Evolutionary conservation across 2,797 vertebrate species (phyloP).

Genomic region (Lophotriccus pileatus): DNA sequence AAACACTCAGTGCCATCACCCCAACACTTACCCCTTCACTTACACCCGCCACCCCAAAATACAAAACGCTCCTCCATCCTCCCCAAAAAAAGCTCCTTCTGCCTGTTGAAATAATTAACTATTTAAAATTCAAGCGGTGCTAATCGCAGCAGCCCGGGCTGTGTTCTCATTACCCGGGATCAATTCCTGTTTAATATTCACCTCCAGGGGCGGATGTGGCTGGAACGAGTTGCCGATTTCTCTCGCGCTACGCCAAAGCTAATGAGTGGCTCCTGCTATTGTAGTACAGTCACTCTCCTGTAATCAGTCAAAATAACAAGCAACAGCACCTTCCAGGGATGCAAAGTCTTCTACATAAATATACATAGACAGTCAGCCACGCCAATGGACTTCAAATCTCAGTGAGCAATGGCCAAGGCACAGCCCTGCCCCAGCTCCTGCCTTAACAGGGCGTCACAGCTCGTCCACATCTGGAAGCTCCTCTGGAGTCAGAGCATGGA

Average conservation of each 20-base stretch:
- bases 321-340: conserved; percentile 68
- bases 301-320: conserved; percentile 81
- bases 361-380: conserved; percentile 54
- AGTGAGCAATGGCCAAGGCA: background rate
- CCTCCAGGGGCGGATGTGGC: conserved; percentile 75
- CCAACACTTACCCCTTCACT: background rate
- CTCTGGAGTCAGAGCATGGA: background rate
- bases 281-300: conserved; percentile 67
- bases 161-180: conserved; percentile 79
- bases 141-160: conserved; percentile 68
- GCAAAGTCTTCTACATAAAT: conserved; percentile 64
- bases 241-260: conserved; percentile 63
- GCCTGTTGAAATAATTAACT: conserved; percentile 73
- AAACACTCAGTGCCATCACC: background rate
- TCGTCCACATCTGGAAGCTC: background rate
- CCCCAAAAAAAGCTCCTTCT: background rate
- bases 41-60: background rate
- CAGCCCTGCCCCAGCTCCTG: background rate
- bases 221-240: conserved; percentile 69
- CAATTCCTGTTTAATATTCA: conserved; percentile 82
- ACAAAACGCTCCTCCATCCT: background rate
- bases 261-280: conserved; percentile 74
- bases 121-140: conserved; percentile 75
- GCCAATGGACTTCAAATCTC: conserved; percentile 39
- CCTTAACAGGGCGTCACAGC: background rate